phyloP scores from a whole-genome alignment of 2,797 vertebrate species.

The Aphelocoma californica region DNA sequence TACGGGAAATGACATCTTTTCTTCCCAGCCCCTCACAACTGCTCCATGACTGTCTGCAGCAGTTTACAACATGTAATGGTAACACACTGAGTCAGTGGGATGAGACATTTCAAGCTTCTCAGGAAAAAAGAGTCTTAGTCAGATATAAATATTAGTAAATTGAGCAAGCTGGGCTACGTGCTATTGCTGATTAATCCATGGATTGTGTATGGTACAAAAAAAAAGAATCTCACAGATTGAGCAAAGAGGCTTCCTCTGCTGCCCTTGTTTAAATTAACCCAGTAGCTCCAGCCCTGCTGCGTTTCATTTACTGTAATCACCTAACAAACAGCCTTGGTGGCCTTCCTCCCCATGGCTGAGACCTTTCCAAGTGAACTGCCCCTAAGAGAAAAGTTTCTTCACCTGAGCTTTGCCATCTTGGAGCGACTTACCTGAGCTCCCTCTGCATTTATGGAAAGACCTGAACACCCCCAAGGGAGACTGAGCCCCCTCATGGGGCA shows the following conservation, averaged over 20 bases:
- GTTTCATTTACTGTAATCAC: background rate
- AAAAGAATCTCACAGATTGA: background rate
- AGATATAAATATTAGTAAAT: conserved; percentile 71
- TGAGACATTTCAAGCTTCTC: conserved; percentile 24
- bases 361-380: background rate
- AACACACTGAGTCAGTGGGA: conserved; percentile 42
- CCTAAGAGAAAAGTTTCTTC: background rate
- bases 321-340: background rate
- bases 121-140: conserved; percentile 38
- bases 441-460: background rate
- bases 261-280: conserved; percentile 26
- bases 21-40: background rate
- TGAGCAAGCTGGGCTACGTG: conserved; percentile 3
- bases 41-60: background rate
- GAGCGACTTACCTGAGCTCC: background rate
- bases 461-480: background rate
- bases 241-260: conserved; percentile 26
- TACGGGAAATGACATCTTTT: conserved; percentile 36
- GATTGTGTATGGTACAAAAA: background rate
- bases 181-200: conserved; percentile 50
- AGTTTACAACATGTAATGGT: conserved; percentile 10
- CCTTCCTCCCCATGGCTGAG: background rate
- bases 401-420: background rate
- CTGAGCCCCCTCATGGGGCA: background rate
- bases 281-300: background rate